These are phyloP conservation scores for Anthoscopus minutus DNA, from an alignment of 2,113 vertebrate genomes.

Conservation along the genomic window DNA sequence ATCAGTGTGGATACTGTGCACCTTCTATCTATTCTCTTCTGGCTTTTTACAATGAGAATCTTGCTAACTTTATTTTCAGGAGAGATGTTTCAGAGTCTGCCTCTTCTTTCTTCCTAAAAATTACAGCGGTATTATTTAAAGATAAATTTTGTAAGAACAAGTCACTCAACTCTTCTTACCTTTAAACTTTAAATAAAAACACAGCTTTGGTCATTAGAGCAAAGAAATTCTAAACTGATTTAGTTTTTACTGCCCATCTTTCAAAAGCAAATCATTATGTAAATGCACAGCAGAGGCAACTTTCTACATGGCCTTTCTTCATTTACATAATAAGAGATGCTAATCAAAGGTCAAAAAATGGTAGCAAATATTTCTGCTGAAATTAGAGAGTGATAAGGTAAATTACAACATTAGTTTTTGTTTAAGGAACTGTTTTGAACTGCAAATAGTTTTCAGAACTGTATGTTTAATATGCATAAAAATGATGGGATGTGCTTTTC, in stretches of 20 bases:
- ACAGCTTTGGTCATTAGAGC: constrained; percentile 1
- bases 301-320: background rate
- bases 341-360: background rate
- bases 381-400: background rate
- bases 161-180: background rate
- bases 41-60: constrained; percentile 1
- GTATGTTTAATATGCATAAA: background rate
- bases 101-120: constrained; percentile 35
- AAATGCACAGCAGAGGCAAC: constrained; percentile 14
- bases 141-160: background rate
- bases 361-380: background rate
- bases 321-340: constrained; percentile 57
- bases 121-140: constrained; percentile 25
- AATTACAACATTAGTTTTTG: background rate
- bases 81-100: background rate
- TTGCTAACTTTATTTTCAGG: constrained; percentile 51
- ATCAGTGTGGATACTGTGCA: background rate
- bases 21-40: background rate
- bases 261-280: constrained; percentile 48
- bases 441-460: constrained; percentile 4
- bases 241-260: constrained; percentile 47
- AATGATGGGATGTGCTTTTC: background rate
- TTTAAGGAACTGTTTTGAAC: constrained; percentile 38
- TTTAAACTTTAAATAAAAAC: constrained; percentile 43
- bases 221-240: constrained; percentile 56